These are phyloP conservation scores for Clamator glandarius DNA, from an alignment of 2,797 vertebrate genomes.

Conservation along the genomic window DNA sequence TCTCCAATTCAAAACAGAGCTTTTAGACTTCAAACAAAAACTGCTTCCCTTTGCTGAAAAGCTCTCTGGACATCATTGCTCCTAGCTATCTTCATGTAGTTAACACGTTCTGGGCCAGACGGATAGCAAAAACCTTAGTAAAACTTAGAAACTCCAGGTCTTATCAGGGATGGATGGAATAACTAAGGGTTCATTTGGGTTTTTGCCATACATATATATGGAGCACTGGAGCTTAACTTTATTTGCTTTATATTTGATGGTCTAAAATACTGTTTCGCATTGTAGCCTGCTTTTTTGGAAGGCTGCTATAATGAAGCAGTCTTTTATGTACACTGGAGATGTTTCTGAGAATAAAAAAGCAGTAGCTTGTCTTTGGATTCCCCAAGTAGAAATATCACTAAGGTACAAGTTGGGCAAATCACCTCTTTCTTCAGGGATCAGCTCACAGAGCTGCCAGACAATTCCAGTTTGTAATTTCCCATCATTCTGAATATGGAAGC, in stretches of 20 bases:
- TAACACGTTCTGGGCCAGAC: not conserved
- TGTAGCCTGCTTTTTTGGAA: not conserved
- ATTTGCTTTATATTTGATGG: not conserved
- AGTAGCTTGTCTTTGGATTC: not conserved
- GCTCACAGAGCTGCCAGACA: not conserved
- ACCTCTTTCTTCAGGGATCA: not conserved
- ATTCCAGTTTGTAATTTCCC: not conserved
- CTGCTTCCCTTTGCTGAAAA: not conserved
- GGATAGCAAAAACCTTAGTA: not conserved
- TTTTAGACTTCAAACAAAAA: not conserved
- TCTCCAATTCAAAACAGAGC: constrained; percentile 4
- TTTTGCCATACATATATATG: not conserved
- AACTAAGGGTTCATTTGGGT: not conserved
- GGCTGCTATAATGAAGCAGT: not conserved
- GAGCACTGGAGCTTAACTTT: too few relatives aligned
- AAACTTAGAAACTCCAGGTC: not conserved
- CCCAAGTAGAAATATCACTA: not conserved
- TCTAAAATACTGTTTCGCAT: not conserved
- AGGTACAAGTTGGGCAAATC: not conserved
- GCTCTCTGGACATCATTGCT: not conserved
- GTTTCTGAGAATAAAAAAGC: not conserved
- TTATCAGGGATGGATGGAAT: not conserved
- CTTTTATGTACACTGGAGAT: not conserved
- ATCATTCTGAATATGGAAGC: not conserved
- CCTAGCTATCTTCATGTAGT: not conserved